phyloP scores from a whole-genome alignment of 1,140 invertebrate species.

The Nymphalis io region DNA sequence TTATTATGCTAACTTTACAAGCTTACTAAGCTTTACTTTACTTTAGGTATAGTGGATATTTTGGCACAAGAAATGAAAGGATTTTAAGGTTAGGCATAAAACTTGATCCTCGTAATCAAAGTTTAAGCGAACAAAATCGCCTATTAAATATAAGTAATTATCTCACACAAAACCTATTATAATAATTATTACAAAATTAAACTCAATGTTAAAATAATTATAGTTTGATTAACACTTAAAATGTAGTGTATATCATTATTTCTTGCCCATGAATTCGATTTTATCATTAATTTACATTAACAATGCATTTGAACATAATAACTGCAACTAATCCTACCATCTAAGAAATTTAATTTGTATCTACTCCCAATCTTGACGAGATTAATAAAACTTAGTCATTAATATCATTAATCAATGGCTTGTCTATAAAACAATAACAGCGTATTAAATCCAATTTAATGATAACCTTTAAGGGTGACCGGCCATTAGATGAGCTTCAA shows the following conservation, averaged over 20 bases:
- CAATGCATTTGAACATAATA: slow-evolving; percentile 27
- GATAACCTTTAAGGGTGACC: slow-evolving; percentile 21
- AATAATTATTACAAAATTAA: background rate
- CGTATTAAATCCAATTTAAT: slow-evolving; percentile 35
- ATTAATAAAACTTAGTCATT: slow-evolving; percentile 45
- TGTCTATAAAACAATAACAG: slow-evolving; percentile 75
- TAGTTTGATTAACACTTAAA: slow-evolving; percentile 8
- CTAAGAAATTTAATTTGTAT: slow-evolving; percentile 49
- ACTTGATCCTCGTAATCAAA: background rate
- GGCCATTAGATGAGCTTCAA: slow-evolving; percentile 11
- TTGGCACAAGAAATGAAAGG: background rate
- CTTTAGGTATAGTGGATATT: too few relatives aligned
- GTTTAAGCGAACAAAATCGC: background rate
- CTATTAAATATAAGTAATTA: background rate
- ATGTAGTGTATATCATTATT: slow-evolving; percentile 24
- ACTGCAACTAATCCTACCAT: slow-evolving; percentile 28
- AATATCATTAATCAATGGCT: slow-evolving; percentile 63
- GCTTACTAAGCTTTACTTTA: too few relatives aligned
- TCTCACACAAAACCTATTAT: background rate
- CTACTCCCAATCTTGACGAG: slow-evolving; percentile 37
- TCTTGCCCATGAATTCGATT: slow-evolving; percentile 20
- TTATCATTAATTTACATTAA: slow-evolving; percentile 32
- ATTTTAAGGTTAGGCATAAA: background rate
- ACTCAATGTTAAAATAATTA: slow-evolving; percentile 5
- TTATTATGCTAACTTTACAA: too few relatives aligned